phyloP scores from a whole-genome alignment of 2,888 invertebrate species.

The Congeria kusceri region DNA sequence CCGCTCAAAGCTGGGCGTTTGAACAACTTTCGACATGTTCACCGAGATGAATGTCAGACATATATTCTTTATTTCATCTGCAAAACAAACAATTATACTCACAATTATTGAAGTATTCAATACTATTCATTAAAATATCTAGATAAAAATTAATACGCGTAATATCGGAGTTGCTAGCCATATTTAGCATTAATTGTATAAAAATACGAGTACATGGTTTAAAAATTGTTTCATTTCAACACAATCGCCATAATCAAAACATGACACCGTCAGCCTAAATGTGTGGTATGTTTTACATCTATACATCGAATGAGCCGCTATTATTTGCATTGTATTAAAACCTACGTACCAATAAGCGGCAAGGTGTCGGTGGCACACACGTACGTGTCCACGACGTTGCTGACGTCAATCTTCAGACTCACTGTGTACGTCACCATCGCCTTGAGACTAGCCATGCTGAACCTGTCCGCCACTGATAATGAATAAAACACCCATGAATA shows the following conservation, averaged over 20 bases:
- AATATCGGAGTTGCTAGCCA: too few relatives aligned
- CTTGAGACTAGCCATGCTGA: slow-evolving; percentile 63
- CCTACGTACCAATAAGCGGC: slow-evolving; percentile 63
- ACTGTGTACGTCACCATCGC: slow-evolving; percentile 43
- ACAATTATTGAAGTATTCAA: not conserved
- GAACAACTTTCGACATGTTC: slow-evolving; percentile 59
- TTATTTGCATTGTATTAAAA: too few relatives aligned
- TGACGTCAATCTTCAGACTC: slow-evolving; percentile 41
- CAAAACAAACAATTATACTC: slow-evolving; percentile 9
- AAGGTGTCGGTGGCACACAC: slow-evolving; percentile 51
- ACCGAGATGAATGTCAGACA: slow-evolving; percentile 61
- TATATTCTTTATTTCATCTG: slow-evolving; percentile 62
- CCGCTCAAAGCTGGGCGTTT: slow-evolving; percentile 49
- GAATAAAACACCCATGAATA: too few relatives aligned
- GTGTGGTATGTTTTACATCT: too few relatives aligned
- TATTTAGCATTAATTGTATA: too few relatives aligned
- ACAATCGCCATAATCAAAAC: too few relatives aligned
- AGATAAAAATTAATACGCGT: not conserved
- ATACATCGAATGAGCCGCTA: too few relatives aligned
- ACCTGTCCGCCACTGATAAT: slow-evolving; percentile 67
- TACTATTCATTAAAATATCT: not conserved
- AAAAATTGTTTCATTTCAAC: too few relatives aligned
- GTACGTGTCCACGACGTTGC: slow-evolving; percentile 67
- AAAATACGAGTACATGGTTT: too few relatives aligned
- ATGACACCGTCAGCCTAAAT: too few relatives aligned